These are phyloP conservation scores for Tupaia tana DNA, from an alignment of 2,113 vertebrate genomes.

Conservation along the genomic window DNA sequence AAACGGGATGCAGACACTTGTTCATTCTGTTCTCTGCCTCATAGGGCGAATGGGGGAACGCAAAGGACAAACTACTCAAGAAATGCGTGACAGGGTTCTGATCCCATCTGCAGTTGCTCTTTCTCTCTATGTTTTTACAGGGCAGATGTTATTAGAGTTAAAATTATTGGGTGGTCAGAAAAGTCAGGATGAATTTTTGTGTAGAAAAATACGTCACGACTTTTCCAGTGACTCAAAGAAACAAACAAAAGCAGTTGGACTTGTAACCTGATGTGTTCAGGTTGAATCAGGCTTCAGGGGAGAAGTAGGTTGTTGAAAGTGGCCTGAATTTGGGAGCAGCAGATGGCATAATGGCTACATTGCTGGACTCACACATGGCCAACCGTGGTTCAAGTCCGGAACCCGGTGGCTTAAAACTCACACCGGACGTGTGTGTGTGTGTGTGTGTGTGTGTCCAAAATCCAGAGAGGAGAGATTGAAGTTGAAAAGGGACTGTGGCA, in stretches of 20 bases:
- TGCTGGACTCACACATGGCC: too few relatives aligned
- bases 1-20: not conserved
- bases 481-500: too few relatives aligned
- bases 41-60: not conserved
- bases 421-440: too few relatives aligned
- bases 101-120: not conserved
- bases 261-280: not conserved
- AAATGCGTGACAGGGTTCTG: not conserved
- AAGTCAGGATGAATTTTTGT: too few relatives aligned
- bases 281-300: not conserved
- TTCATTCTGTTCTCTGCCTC: not conserved
- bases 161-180: slow-evolving; percentile 34
- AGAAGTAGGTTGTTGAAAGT: not conserved
- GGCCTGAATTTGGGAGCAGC: too few relatives aligned
- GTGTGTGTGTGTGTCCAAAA: too few relatives aligned
- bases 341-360: too few relatives aligned
- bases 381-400: too few relatives aligned
- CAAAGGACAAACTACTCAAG: not conserved
- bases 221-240: not conserved
- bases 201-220: too few relatives aligned
- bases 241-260: not conserved
- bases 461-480: too few relatives aligned
- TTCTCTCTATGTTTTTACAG: not conserved
- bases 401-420: too few relatives aligned
- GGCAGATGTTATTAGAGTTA: not conserved